phyloP scores from a whole-genome alignment of 2,113 vertebrate species.

The Balaenoptera acutorostrata region DNA sequence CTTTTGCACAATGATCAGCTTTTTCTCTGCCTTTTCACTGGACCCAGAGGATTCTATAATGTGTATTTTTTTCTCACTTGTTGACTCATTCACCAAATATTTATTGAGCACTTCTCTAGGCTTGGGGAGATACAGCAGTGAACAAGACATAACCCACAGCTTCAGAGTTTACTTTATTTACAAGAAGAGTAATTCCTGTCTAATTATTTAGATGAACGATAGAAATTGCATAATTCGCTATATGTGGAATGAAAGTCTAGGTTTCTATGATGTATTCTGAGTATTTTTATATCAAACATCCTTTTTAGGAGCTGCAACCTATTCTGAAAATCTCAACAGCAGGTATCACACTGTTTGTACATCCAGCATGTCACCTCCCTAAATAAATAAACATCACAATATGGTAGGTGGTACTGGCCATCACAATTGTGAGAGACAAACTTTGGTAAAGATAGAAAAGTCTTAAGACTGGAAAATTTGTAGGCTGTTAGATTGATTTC shows the following conservation, averaged over 20 bases:
- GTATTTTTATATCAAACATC: neutral
- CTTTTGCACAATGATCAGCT: neutral
- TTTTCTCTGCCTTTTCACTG: neutral
- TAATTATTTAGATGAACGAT: neutral
- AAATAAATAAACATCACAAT: neutral
- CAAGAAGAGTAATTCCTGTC: neutral
- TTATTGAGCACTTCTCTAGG: neutral
- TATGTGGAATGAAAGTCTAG: neutral
- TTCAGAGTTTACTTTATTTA: neutral
- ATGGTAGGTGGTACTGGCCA: neutral
- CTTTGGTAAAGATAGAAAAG: neutral
- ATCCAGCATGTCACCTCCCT: too few relatives aligned
- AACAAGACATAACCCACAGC: neutral
- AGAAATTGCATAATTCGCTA: neutral
- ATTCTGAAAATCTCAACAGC: neutral
- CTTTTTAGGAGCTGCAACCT: neutral
- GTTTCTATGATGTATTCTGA: neutral
- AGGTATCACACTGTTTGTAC: neutral
- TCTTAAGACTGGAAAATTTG: neutral
- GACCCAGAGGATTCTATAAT: neutral
- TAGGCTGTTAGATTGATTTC: neutral
- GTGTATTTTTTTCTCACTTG: neutral
- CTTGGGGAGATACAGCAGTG: neutral
- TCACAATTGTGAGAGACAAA: neutral
- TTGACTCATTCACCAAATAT: neutral